Base-by-base conservation (phyloP, 2,888 invertebrate genomes). In the Torymus tubicola region DNA sequence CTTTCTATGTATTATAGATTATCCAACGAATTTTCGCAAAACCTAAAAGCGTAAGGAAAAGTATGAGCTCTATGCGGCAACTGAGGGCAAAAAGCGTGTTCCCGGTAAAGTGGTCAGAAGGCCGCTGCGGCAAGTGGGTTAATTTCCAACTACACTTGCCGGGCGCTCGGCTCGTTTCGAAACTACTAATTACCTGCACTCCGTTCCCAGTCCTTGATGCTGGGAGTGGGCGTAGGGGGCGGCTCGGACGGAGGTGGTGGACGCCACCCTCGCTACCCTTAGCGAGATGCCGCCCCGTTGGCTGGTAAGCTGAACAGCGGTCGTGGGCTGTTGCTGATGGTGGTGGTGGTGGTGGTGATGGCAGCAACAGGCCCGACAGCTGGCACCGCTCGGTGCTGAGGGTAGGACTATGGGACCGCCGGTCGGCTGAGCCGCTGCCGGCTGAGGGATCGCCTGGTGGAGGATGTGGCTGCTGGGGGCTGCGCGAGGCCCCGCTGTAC, bases 221-320 rank as follows among this genome's bases (percentile, higher is more conserved):
- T 90, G 90, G 87, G 90, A 88, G 87, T 90, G 90, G 88, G 90
- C 89, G 90, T 90, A 90, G 89, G 90, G 90, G 88, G 89, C 89
- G 86, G 90, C 89, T 88, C 90, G 90, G 89, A 90, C 90, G 89
- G 90, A 90, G 90, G 90, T 90, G 90, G 90, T 90, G 90, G 90
- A 90, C 90, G 90, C 90, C 90, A 90, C 90, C 90, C 90, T 90
- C 89, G 90, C 90, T 87, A 90, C 90, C 89, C 90, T 89, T 88
- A 90, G 87, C 87, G 90, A 90, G 86, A 91, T 87, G 85, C 90
- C 90, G 86, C 89, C 88, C 85, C 90, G 90, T 85, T 90, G 90
- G 84, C 89, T 90, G 84, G 88, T 88, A 81, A 90, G 89, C 85
- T 90, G 90, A 81, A 90, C 89, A 84, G 89, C 84, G 63, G 85